Conservation (phyloP, 1,140 invertebrate genomes). For the Caenorhabditis remanei region DNA sequence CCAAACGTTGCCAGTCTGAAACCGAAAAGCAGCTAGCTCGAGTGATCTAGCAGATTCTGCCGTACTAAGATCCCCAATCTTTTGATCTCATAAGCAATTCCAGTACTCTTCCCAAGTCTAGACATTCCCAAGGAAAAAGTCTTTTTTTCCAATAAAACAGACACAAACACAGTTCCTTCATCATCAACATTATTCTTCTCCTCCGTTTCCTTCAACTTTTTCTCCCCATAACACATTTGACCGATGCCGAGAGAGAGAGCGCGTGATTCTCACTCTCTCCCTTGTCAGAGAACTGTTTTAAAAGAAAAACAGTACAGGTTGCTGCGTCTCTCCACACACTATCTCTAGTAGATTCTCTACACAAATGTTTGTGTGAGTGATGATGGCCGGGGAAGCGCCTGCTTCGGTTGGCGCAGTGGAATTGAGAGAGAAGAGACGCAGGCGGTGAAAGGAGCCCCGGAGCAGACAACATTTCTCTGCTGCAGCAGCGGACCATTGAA, state of each 20-base stretch:
- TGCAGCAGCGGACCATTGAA: conserved; percentile 1
- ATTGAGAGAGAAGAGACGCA: neutral
- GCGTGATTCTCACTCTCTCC: neutral
- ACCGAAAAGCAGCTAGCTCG: too few species aligned
- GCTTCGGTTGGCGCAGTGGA: neutral
- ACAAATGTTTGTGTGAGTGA: conserved; percentile 7
- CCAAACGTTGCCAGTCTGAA: too few species aligned
- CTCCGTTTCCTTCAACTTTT: too few species aligned
- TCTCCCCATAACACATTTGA: too few species aligned
- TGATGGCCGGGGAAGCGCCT: neutral
- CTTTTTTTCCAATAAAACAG: too few species aligned
- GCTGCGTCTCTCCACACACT: neutral
- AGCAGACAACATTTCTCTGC: neutral
- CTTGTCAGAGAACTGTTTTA: neutral
- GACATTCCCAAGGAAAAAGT: too few species aligned
- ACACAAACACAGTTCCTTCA: too few species aligned
- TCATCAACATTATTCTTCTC: too few species aligned
- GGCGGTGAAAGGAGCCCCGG: neutral
- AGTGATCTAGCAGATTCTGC: too few species aligned
- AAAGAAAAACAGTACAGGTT: neutral
- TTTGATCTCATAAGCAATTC: too few species aligned
- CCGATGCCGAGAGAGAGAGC: neutral
- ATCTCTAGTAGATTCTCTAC: neutral
- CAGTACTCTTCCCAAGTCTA: too few species aligned
- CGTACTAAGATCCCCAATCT: too few species aligned